A percentile compares a stretch with the other conserved stretches of the same genome.
Evolutionary conservation across 1,140 invertebrate genomes (phyloP).

Genomic region (Fopius arisanus): DNA sequence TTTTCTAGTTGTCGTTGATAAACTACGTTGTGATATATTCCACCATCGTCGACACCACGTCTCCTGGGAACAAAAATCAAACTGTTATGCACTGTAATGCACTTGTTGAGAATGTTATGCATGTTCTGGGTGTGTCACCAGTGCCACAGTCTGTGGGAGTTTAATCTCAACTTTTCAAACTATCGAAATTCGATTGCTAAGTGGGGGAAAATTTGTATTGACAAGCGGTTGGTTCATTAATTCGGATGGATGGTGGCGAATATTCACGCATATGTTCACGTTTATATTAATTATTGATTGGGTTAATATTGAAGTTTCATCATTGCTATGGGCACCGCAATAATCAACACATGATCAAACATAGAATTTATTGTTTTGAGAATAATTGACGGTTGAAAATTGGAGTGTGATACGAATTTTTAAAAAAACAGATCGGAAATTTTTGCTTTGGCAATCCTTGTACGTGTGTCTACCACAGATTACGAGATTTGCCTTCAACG

Average conservation of each 20-base stretch:
- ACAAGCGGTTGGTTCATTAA: background rate
- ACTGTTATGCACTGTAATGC: background rate
- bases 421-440: no score
- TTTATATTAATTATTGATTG: no score
- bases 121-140: background rate
- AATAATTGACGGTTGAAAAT: no score
- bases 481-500: no score
- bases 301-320: no score
- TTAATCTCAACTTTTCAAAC: background rate
- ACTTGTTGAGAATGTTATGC: background rate
- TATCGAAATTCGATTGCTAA: background rate
- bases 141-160: background rate
- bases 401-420: no score
- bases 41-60: constrained; percentile 62
- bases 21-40: constrained; percentile 53
- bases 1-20: constrained; percentile 46
- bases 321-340: no score
- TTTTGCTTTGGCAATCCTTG: no score
- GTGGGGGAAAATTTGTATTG: background rate
- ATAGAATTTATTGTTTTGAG: no score
- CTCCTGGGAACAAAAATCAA: constrained; percentile 46
- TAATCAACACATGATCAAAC: no score
- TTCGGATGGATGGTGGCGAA: background rate
- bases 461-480: no score
- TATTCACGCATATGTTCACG: no score